phyloP scores from a whole-genome alignment of 2,797 vertebrate species.

The Rhincodon typus region DNA sequence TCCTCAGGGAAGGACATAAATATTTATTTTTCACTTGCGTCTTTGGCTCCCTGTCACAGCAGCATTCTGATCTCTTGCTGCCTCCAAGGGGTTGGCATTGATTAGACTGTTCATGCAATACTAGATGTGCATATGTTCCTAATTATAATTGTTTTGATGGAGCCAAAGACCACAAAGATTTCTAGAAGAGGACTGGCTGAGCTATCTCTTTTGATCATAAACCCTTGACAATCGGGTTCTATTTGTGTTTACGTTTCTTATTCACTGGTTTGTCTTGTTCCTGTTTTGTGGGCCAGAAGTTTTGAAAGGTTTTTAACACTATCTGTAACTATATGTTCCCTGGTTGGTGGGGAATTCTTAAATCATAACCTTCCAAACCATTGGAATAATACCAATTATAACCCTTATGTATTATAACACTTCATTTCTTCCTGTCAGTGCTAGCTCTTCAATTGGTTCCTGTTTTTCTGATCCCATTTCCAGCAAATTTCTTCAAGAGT shows the following conservation, averaged over 20 bases:
- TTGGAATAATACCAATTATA: neutral
- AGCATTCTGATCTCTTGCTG: neutral
- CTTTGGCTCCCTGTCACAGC: neutral
- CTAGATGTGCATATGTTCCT: neutral
- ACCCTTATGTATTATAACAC: neutral
- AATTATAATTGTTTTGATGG: neutral
- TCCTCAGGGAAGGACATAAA: neutral
- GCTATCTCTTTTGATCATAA: neutral
- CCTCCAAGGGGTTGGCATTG: neutral
- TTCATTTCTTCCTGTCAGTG: neutral
- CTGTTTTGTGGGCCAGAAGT: neutral
- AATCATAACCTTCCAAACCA: neutral
- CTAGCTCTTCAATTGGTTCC: neutral
- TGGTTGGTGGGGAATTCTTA: neutral
- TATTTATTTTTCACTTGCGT: neutral
- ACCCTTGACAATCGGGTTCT: neutral
- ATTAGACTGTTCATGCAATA: neutral
- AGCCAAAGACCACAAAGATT: neutral
- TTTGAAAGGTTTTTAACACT: neutral
- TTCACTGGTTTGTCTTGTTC: neutral
- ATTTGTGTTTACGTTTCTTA: neutral
- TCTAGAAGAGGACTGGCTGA: neutral
- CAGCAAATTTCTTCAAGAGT: too few species aligned
- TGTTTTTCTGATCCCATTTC: neutral
- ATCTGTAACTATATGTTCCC: too few species aligned